Percentiles rank a stretch among this genome's conserved stretches.
Evolutionary conservation across 2,888 invertebrate genomes (phyloP).

Genomic region (Argynnis bischoffii): DNA sequence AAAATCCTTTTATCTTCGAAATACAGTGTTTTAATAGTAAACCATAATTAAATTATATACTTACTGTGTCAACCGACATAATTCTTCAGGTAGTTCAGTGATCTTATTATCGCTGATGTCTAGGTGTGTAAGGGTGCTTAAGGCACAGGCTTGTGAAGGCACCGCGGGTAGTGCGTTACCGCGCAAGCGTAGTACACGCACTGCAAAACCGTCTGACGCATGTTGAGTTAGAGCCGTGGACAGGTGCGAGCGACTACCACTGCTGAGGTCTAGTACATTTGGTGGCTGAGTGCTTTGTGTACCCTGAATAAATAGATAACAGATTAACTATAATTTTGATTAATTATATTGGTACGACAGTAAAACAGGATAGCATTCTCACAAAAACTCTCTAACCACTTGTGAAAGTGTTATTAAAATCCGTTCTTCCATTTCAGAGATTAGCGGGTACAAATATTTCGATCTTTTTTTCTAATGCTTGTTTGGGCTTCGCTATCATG

Average conservation of each 20-base stretch:
- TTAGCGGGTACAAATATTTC: too few relatives aligned
- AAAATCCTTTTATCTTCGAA: background rate
- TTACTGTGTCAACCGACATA: conserved; percentile 77
- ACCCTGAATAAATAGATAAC: conserved; percentile 55
- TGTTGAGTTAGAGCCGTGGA: conserved; percentile 64
- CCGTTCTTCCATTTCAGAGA: too few relatives aligned
- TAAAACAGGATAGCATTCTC: too few relatives aligned
- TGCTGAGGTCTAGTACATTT: conserved; percentile 70
- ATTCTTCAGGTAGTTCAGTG: conserved; percentile 84
- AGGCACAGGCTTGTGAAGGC: conserved; percentile 83
- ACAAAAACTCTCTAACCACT: too few relatives aligned
- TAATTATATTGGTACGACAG: too few relatives aligned
- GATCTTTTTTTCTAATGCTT: too few relatives aligned
- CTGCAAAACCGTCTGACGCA: conserved; percentile 61
- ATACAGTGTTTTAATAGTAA: background rate
- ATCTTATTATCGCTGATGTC: conserved; percentile 87
- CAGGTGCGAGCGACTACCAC: conserved; percentile 64
- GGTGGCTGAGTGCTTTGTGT: conserved; percentile 75
- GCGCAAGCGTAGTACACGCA: conserved; percentile 63
- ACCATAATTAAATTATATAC: conserved; percentile 43
- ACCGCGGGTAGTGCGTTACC: conserved; percentile 83
- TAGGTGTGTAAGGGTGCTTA: conserved; percentile 84
- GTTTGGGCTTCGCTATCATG: too few relatives aligned
- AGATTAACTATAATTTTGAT: background rate
- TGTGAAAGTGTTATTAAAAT: too few relatives aligned